These are phyloP conservation scores for Scaptomyza flava DNA, from an alignment of 2,888 invertebrate genomes.

Conservation along the genomic window DNA sequence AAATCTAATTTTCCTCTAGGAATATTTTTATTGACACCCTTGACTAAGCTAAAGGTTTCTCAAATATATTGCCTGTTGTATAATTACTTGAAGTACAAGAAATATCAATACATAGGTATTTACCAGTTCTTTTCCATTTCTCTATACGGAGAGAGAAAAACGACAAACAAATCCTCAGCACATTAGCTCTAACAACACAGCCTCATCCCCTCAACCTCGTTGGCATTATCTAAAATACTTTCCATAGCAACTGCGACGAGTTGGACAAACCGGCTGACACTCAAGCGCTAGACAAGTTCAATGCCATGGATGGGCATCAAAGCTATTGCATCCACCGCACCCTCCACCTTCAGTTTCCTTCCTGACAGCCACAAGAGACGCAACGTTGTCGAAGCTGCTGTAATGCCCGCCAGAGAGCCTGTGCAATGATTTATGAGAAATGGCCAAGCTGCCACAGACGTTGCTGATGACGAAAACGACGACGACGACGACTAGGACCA, in stretches of 20 bases:
- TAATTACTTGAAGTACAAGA: too few relatives aligned
- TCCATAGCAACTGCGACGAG: constrained; percentile 53
- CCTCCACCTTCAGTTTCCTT: constrained; percentile 3
- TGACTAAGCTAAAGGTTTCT: too few relatives aligned
- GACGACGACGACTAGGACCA: neutral
- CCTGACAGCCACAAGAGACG: constrained; percentile 46
- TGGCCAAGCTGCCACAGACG: constrained; percentile 52
- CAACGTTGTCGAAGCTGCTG: constrained; percentile 39
- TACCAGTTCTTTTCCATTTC: neutral
- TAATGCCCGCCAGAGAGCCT: constrained; percentile 60
- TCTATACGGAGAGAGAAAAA: neutral
- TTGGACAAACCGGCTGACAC: constrained; percentile 72
- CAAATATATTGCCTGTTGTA: too few relatives aligned
- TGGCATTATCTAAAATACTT: constrained; percentile 48
- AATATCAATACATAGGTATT: neutral
- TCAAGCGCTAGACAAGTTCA: constrained; percentile 75
- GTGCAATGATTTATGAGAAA: constrained; percentile 75
- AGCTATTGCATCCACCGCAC: constrained; percentile 46
- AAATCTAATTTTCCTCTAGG: too few relatives aligned
- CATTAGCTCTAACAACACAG: neutral
- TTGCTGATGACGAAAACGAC: constrained; percentile 20
- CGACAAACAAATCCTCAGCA: constrained; percentile 8
- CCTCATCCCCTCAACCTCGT: neutral
- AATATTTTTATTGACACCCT: too few relatives aligned
- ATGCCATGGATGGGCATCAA: constrained; percentile 76